phyloP scores from a whole-genome alignment of 2,797 vertebrate species.

The Cryptoprocta ferox region DNA sequence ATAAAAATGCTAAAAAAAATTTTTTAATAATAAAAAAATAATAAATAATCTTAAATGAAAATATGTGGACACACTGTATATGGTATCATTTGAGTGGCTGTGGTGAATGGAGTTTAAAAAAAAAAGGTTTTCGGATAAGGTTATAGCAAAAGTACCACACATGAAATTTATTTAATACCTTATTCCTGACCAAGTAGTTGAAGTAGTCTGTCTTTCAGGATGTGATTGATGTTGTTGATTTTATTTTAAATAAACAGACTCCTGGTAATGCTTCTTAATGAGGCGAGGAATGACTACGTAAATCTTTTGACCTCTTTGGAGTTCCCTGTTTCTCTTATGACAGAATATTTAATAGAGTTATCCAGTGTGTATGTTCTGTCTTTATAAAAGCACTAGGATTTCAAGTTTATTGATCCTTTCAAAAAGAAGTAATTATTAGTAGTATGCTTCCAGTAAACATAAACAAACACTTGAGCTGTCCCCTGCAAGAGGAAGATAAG shows the following conservation, averaged over 20 bases:
- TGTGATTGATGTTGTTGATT: not conserved
- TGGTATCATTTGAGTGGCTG: not conserved
- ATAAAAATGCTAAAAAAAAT: too few species aligned
- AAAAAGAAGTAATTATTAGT: not conserved
- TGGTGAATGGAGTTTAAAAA: not conserved
- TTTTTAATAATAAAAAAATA: too few species aligned
- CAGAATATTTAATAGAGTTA: slow-evolving; percentile 20
- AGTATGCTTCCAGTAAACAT: not conserved
- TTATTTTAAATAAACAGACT: slow-evolving; percentile 25
- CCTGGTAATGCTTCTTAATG: not conserved
- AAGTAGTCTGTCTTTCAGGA: not conserved
- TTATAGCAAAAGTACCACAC: not conserved
- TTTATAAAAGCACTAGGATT: slow-evolving; percentile 21
- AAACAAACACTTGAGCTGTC: not conserved
- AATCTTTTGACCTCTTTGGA: not conserved
- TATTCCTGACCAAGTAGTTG: not conserved
- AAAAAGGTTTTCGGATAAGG: not conserved
- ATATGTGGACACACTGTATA: not conserved
- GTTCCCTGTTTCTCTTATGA: not conserved
- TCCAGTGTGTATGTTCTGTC: not conserved
- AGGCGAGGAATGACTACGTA: not conserved
- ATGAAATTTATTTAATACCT: slow-evolving; percentile 4
- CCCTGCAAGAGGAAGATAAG: not conserved
- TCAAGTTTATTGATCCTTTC: slow-evolving; percentile 9
- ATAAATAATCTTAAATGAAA: slow-evolving; percentile 34